Percentiles rank a stretch among this genome's conserved stretches.
Evolutionary conservation across 2,113 vertebrate species (phyloP).

Genomic region (Paracyprichromis sp.): DNA sequence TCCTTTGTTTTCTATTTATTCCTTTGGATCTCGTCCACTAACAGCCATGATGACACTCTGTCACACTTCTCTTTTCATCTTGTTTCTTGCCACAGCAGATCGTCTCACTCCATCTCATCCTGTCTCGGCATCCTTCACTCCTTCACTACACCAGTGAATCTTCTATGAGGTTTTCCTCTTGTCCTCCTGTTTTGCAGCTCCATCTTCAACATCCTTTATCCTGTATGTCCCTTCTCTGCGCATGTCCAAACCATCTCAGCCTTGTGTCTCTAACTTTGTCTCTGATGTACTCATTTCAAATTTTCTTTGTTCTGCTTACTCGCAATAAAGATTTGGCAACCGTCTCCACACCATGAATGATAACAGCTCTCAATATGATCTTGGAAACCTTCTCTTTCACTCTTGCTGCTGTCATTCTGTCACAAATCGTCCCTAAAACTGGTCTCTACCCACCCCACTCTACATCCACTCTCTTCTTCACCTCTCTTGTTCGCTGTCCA

Average conservation of each 20-base stretch:
- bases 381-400: fast-evolving
- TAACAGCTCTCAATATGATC: background rate
- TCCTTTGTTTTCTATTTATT: background rate
- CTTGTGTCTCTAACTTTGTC: background rate
- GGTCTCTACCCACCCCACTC: background rate
- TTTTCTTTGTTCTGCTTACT: background rate
- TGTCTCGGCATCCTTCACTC: background rate
- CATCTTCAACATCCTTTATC: background rate
- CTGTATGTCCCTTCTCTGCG: fast-evolving
- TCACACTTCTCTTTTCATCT: background rate
- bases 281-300: background rate
- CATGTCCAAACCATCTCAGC: fast-evolving
- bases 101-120: background rate
- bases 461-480: background rate
- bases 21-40: fast-evolving
- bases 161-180: fast-evolving
- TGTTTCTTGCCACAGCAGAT: background rate
- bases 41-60: fast-evolving
- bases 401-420: background rate
- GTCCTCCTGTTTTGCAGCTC: background rate
- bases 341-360: background rate
- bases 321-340: fast-evolving
- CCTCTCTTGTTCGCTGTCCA: background rate
- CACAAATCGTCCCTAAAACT: background rate
- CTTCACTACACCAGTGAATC: fast-evolving